Evolutionary conservation across 2,888 invertebrate genomes (phyloP).

Genomic region (Archaeoteleia sp.): DNA sequence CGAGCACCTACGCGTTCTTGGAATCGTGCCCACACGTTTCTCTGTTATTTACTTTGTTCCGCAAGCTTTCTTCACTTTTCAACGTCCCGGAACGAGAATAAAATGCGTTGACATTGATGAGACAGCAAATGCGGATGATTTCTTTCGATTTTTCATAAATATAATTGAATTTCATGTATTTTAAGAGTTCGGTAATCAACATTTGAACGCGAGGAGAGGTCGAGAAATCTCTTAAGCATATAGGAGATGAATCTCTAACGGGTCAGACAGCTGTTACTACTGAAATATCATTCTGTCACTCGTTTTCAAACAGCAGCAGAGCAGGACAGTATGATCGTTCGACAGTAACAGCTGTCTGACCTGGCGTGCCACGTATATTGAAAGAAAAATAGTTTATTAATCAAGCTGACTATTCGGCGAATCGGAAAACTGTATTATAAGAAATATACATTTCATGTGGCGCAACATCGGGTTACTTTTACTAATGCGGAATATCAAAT

Average conservation of each 20-base stretch:
- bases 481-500: no score
- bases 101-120: no score
- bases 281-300: conserved; percentile 55
- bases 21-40: conserved; percentile 35
- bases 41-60: conserved; percentile 15
- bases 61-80: background rate
- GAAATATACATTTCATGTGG: conserved; percentile 14
- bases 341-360: conserved; percentile 54
- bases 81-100: no score
- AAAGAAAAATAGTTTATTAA: conserved; percentile 54
- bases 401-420: conserved; percentile 48
- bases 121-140: no score
- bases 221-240: conserved; percentile 33
- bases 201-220: conserved; percentile 11
- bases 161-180: no score
- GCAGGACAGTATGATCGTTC: conserved; percentile 39
- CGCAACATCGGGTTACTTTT: no score
- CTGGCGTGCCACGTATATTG: conserved; percentile 46
- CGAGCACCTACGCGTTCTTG: conserved; percentile 22
- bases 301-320: conserved; percentile 48
- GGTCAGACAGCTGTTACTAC: conserved; percentile 55
- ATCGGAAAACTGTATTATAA: conserved; percentile 42
- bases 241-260: conserved; percentile 49
- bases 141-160: no score
- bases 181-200: no score